Evolutionary conservation across 2,113 vertebrate genomes (phyloP), one percentile per base, ranked within the genome.

Genomic region (Nycticebus coucang): DNA sequence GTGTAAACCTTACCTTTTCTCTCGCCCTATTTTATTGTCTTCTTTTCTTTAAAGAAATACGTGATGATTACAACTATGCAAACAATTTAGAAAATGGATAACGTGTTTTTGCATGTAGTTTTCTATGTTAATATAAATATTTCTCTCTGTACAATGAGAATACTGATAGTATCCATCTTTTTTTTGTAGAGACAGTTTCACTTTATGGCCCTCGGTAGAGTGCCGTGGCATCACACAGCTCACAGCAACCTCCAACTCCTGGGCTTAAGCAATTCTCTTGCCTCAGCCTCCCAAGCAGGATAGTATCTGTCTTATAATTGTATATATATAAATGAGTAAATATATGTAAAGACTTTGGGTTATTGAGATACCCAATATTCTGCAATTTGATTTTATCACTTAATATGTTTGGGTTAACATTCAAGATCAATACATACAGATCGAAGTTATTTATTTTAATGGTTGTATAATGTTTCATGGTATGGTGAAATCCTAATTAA

Each of bases 51-150:
- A 35, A 87, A 87, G 57, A 90, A 84, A 87, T 81, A 50, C 7
- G 4, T 91, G 37, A 26, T 41, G 60, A 50, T 85, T 88, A 85
- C 72, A 41, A 72, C 24, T 50, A n/a, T 57, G 89, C 30, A 93
- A 30, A 57, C 4, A 69, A 64, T 88, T 60, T 26, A 53, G 19
- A 93, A 26, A 50, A 24, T 26, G 13, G 83, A 28, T 77, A 72
- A 60, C 82, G 9, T 72, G 68, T 89, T 84, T 94, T 91, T 94
- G 24, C 14, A 57, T 80, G n/a, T 30, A 26, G 85, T 95, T 90
- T 92, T 81, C 45, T 85, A 33, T 89, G 28, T 81, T 41, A 89
- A 69, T 86, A 50, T 13, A 85, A 80, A 37, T 86, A 33, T 94
- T 77, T 68, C 14, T 81, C 8, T 78, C 14, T 88, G 8, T 53